phyloP scores from a whole-genome alignment of 1,140 invertebrate species.

The Heliconius melpomene region DNA sequence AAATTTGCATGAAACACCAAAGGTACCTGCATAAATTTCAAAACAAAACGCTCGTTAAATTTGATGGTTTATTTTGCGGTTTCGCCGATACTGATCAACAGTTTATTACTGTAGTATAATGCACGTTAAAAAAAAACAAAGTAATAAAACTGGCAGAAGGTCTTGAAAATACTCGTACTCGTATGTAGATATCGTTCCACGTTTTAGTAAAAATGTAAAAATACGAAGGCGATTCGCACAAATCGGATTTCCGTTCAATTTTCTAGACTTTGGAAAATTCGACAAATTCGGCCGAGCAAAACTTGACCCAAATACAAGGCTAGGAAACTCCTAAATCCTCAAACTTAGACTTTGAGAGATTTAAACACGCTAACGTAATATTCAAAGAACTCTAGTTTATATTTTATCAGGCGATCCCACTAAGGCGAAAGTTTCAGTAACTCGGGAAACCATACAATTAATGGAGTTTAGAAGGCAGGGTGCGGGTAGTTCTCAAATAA shows the following conservation, averaged over 20 bases:
- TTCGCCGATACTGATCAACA: constrained; percentile 19
- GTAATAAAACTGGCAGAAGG: constrained; percentile 29
- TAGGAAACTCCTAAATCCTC: constrained; percentile 53
- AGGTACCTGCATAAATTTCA: neutral
- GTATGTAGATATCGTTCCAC: constrained; percentile 50
- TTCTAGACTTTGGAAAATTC: constrained; percentile 67
- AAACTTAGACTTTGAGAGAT: constrained; percentile 57
- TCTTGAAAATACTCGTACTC: constrained; percentile 31
- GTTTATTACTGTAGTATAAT: constrained; percentile 25
- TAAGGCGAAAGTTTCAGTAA: constrained; percentile 1
- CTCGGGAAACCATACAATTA: neutral
- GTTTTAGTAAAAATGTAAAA: constrained; percentile 59
- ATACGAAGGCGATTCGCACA: constrained; percentile 57
- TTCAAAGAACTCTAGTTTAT: constrained; percentile 40
- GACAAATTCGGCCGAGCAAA: constrained; percentile 47
- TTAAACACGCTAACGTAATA: constrained; percentile 52
- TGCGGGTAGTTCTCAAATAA: constrained; percentile 19
- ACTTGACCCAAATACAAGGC: constrained; percentile 60
- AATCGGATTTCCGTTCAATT: constrained; percentile 78
- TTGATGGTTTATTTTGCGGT: constrained; percentile 23
- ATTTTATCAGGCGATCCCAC: constrained; percentile 22
- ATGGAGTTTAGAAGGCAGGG: neutral
- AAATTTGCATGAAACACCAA: neutral
- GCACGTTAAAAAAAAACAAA: constrained; percentile 27
- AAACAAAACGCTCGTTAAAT: constrained; percentile 18